phyloP scores from a whole-genome alignment of 1,140 invertebrate genomes.

The Pteromalus puparum region DNA sequence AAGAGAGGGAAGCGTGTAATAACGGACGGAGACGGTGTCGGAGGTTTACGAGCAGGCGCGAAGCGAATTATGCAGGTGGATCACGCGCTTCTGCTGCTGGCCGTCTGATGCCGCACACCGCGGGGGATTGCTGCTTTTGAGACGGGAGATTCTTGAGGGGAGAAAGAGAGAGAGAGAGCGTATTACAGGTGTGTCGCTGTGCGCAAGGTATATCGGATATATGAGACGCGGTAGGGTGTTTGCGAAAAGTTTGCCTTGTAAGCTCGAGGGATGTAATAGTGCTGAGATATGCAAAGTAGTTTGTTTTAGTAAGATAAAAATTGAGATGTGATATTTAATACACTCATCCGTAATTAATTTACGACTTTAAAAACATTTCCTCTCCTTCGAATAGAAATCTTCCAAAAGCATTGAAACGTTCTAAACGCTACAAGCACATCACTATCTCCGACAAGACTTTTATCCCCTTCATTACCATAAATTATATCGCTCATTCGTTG shows the following conservation, averaged over 20 bases:
- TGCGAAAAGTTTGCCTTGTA: too few species aligned
- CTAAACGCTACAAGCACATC: too few species aligned
- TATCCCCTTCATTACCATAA: neutral
- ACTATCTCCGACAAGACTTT: neutral
- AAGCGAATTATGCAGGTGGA: conserved; percentile 29
- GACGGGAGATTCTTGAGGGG: neutral
- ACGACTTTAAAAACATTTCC: too few species aligned
- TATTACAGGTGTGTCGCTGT: neutral
- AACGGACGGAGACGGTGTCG: neutral
- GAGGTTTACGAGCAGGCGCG: conserved; percentile 1
- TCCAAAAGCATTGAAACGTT: neutral
- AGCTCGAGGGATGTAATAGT: too few species aligned
- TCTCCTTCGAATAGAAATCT: too few species aligned
- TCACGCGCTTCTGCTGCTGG: conserved; percentile 7
- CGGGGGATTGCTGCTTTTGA: neutral
- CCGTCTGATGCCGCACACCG: neutral
- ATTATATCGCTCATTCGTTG: neutral
- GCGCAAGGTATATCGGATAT: neutral
- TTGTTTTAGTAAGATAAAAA: too few species aligned
- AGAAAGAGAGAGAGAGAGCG: neutral
- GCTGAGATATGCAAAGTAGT: too few species aligned
- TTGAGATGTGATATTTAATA: too few species aligned
- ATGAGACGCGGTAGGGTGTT: neutral
- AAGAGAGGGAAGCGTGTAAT: neutral
- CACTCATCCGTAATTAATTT: too few species aligned